A percentile compares a stretch with the other conserved stretches of the same genome.
Conservation (phyloP, 2,113 vertebrate species). For the Pavo muticus region DNA sequence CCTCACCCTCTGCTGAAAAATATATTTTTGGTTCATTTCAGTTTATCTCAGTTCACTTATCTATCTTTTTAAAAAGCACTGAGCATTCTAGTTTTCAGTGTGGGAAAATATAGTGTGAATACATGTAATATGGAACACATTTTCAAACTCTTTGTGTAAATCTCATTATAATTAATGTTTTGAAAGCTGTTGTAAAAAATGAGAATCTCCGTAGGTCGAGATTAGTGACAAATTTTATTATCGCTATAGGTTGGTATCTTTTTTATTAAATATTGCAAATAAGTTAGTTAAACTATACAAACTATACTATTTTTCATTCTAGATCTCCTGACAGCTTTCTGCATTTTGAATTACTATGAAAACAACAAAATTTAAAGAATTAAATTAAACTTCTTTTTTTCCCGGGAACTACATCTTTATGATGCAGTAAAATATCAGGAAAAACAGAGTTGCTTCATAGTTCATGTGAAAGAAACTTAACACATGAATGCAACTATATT, state of each 20-base stretch:
- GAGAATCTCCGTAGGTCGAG: not conserved
- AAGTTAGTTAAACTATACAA: constrained; percentile 70
- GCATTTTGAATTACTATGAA: not conserved
- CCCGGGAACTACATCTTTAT: not conserved
- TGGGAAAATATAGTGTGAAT: constrained; percentile 8
- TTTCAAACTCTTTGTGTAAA: constrained; percentile 19
- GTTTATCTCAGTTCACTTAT: not conserved
- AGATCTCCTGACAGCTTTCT: constrained; percentile 19
- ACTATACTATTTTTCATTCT: constrained; percentile 51
- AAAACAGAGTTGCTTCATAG: not conserved
- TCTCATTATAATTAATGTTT: constrained; percentile 23
- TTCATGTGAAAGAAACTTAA: not conserved
- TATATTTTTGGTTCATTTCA: not conserved
- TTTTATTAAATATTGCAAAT: constrained; percentile 81
- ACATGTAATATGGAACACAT: not conserved
- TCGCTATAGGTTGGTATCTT: constrained; percentile 54
- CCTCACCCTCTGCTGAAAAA: not conserved
- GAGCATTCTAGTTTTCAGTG: not conserved
- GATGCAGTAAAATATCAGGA: not conserved
- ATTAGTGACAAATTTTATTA: constrained; percentile 77
- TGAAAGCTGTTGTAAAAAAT: not conserved
- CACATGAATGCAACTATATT: not conserved
- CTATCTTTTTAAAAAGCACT: not conserved
- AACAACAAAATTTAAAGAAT: not conserved
- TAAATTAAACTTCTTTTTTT: not conserved